phyloP scores from a whole-genome alignment of 2,888 invertebrate species.

The Idaea dimidiata region DNA sequence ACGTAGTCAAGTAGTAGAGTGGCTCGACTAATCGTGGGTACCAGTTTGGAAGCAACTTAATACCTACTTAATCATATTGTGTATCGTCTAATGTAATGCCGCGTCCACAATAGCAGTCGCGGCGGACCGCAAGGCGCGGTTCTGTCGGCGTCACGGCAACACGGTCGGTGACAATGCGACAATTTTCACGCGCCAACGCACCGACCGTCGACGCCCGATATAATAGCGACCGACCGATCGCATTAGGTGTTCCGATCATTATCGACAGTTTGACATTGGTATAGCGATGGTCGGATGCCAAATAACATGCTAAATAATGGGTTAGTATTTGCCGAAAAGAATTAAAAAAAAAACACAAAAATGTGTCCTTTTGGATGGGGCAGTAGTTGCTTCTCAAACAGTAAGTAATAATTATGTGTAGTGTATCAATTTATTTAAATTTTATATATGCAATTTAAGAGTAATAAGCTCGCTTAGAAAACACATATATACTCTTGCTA shows the following conservation, averaged over 20 bases:
- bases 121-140: constrained; percentile 43
- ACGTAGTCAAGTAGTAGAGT: background rate
- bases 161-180: constrained; percentile 48
- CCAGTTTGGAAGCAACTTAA: background rate
- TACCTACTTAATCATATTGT: background rate
- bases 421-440: no score
- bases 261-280: background rate
- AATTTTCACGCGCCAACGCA: constrained; percentile 47
- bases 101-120: constrained; percentile 27
- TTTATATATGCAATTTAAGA: no score
- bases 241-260: background rate
- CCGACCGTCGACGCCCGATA: constrained; percentile 9
- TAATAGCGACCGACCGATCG: background rate
- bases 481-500: no score
- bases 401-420: no score
- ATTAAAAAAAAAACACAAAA: no score
- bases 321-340: background rate
- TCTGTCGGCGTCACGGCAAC: constrained; percentile 47
- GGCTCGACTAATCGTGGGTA: background rate
- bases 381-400: no score
- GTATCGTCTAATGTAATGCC: constrained; percentile 17
- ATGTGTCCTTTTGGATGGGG: no score
- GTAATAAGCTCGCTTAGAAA: no score
- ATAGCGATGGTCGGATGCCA: background rate
- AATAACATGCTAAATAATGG: background rate